Conservation (phyloP, 92 coral and sea anemone genomes). For the Umimayanthus chanpuru region DNA sequence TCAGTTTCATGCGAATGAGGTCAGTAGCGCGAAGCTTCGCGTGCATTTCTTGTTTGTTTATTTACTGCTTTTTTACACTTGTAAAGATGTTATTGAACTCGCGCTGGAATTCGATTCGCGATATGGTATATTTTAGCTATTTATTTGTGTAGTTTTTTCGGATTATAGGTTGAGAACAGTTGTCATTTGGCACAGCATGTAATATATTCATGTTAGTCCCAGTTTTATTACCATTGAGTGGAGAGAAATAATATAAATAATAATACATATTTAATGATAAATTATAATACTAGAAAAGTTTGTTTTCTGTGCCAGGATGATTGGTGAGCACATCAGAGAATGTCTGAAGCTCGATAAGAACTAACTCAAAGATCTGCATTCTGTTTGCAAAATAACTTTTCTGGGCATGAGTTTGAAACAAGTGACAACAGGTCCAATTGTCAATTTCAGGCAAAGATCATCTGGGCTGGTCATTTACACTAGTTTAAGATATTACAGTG, state of each 20-base stretch:
- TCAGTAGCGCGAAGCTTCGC: background rate
- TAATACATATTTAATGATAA: no score
- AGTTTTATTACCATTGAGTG: background rate
- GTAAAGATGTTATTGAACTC: background rate
- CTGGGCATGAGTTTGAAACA: background rate
- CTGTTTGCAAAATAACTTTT: background rate
- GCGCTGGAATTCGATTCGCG: background rate
- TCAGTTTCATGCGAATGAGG: background rate
- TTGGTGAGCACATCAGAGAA: background rate
- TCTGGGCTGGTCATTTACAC: no score
- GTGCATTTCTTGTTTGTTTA: slow-evolving; percentile 9
- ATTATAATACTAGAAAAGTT: background rate
- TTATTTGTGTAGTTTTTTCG: background rate
- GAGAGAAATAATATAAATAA: background rate
- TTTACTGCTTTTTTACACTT: slow-evolving; percentile 10
- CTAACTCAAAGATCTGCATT: background rate
- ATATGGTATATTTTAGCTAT: background rate
- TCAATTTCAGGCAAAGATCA: background rate
- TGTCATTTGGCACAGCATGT: background rate
- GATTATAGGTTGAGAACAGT: background rate
- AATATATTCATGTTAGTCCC: background rate
- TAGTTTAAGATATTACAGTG: no score
- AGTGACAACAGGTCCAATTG: background rate
- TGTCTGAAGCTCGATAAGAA: background rate
- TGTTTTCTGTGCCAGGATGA: background rate